Evolutionary conservation across 2,113 vertebrate genomes (phyloP).

Genomic region (Gambusia holbrooki): DNA sequence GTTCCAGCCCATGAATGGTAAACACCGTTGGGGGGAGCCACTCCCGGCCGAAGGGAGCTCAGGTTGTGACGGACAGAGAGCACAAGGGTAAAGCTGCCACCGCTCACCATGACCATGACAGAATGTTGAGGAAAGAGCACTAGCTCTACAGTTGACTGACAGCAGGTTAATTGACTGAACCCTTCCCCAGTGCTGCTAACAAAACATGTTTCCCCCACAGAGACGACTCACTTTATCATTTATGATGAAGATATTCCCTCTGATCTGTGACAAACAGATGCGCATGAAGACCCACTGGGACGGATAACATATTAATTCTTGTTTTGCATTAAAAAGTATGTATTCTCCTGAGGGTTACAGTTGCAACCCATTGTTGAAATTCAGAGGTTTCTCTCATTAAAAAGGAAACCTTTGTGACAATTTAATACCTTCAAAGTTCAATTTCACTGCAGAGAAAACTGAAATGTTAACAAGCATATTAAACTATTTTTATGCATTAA

Average conservation of each 20-base stretch:
- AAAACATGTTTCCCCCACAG: background rate
- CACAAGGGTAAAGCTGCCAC: slow-evolving; percentile 8
- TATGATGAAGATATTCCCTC: slow-evolving; percentile 40
- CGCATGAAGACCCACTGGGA: background rate
- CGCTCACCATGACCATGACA: slow-evolving; percentile 1
- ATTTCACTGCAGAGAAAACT: background rate
- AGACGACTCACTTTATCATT: slow-evolving; percentile 18
- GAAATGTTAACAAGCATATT: background rate
- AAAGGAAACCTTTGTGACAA: background rate
- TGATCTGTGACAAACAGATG: slow-evolving; percentile 22
- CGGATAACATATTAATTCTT: background rate
- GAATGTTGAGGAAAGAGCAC: slow-evolving; percentile 2
- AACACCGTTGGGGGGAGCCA: slow-evolving; percentile 49
- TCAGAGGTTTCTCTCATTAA: slow-evolving; percentile 3
- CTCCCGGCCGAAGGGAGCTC: background rate
- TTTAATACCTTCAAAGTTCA: background rate
- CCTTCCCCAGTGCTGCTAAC: slow-evolving; percentile 11
- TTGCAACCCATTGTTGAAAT: background rate
- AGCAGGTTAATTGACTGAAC: slow-evolving; percentile 62
- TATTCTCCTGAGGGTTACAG: background rate
- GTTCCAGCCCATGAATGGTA: slow-evolving; percentile 65
- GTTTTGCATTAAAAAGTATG: background rate
- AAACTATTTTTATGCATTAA: background rate
- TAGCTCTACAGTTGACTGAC: slow-evolving; percentile 57
- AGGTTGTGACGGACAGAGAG: slow-evolving; percentile 6